Evolutionary conservation across 2,113 vertebrate genomes (phyloP), one percentile per base, ranked within the genome.

Genomic region (Paedocypris sp.): DNA sequence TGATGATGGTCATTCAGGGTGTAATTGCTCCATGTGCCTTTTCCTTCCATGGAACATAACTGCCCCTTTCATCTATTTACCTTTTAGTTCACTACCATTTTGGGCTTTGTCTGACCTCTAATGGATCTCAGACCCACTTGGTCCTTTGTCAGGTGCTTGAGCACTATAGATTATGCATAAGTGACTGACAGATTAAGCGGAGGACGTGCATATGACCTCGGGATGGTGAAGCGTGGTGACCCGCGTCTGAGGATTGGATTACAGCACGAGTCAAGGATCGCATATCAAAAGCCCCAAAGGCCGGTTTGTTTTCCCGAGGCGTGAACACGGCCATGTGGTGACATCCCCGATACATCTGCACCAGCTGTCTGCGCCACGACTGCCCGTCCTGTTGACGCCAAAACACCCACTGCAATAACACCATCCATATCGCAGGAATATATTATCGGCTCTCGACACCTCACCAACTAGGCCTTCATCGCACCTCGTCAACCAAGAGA

Each of bases 11-110:
- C 65, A 76, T 70, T 74, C 61, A 74, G 66, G 56, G 20, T 49
- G 57, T 53, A 59, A 74, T 71, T 51, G 63, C 60, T 38, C 48
- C 38, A 60, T 64, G 65, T 65, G 53, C 69, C 53, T 76, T 80
- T 78, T 76, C 76, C 74, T 62, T 64, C 72, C 41, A 49, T 49
- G 62, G 62, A 62, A 52, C 52, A 67, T 62, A 67, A 76, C 72
- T 71, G 70, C 48, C 46, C 66, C 72, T 81, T 78, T 81, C 78
- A 78, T 76, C 75, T 73, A 25, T 58, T 13, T 45, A 70, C 58
- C 36, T 54, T 59, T 51, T 42, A 66, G 58, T 47, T 62, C 62
- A 70, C 68, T 29, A 22, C 63, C 38, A 66, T 62, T 66, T 62
- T 19, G 4, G 46, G 38, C 62, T 66, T 70, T 70, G 57, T 66